Evolutionary conservation across 2,888 invertebrate species (phyloP).

Genomic region (Drosophila melanosoma): DNA sequence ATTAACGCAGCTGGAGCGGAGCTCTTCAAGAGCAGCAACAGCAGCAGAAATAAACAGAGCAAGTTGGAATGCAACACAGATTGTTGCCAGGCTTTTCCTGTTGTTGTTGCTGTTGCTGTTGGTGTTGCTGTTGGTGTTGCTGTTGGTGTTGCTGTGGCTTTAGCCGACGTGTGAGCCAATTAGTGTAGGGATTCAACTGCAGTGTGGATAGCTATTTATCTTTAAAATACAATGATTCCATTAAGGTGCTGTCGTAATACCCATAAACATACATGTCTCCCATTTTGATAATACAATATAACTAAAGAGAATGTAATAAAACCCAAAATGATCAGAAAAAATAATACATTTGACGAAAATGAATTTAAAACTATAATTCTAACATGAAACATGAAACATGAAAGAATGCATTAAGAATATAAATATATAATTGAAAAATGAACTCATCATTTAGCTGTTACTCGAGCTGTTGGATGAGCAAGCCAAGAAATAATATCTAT

Average conservation of each 20-base stretch:
- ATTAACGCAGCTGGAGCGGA: slow-evolving; percentile 45
- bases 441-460: not conserved
- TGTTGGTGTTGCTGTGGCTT: slow-evolving; percentile 17
- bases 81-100: not conserved
- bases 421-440: not conserved
- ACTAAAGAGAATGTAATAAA: not conserved
- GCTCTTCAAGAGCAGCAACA: not conserved
- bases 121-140: not conserved
- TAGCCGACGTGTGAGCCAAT: slow-evolving; percentile 59
- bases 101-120: not conserved
- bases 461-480: slow-evolving; percentile 4
- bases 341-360: not conserved
- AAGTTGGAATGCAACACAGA: slow-evolving; percentile 1
- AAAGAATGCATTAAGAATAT: not conserved
- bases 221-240: not conserved
- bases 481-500: slow-evolving; percentile 15
- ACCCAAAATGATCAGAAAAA: not conserved
- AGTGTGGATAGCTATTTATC: not conserved
- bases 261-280: not conserved
- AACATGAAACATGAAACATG: not conserved
- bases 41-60: not conserved
- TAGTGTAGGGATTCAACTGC: slow-evolving; percentile 41
- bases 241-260: not conserved
- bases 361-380: not conserved
- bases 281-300: not conserved